Base-by-base conservation (phyloP, 1,140 invertebrate species). In the Phymorhynchus buccinoides region DNA sequence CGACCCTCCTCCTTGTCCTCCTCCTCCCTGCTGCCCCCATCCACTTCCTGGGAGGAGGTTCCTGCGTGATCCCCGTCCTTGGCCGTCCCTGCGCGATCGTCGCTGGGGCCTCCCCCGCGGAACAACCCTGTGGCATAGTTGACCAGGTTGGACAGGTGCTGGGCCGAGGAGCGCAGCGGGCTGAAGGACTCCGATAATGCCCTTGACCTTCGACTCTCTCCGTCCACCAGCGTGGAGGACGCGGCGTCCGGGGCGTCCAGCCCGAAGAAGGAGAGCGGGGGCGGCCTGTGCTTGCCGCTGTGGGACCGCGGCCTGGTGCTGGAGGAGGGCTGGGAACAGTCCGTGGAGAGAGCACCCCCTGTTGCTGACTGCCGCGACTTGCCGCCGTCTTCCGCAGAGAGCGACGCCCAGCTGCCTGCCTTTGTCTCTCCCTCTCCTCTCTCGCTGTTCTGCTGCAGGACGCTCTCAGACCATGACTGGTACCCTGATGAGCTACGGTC, bases 111-210 rank as follows among this genome's bases (percentile, higher is more conserved):
- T n/a, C n/a, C n/a, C n/a, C n/a, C n/a, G 35, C 73, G 73, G 73
- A 75, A 75, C 1, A 75, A 75, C 14, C 73, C 73, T 18, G 73
- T 75, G 14, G 73, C 73, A 37, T 75, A 75, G 84, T 83, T 83
- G 39, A 83, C 73, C 41, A 87, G 83, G 84, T 71, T 87, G 56
- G 84, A 85, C 7, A 87, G 62, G 16, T 87, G 86, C 56, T 87
- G 86, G 30, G 81, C 83, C 52, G 84, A 84, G 0, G 83, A 81
- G 22, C 86, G 83, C 35, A 86, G 75, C 3, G 86, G 83, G 30
- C 84, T 85, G 62, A 87, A 87, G 2, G 84, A 77, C 39, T 62
- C 81, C 1, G 68, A 77, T 42, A 35, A 4, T 2, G 68, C 2
- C 18, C 42, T 22, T 14, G 71, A 30, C 56, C 35, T 52, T 4